Conservation (phyloP, 2,888 invertebrate genomes). For the Drosophila birchii region DNA sequence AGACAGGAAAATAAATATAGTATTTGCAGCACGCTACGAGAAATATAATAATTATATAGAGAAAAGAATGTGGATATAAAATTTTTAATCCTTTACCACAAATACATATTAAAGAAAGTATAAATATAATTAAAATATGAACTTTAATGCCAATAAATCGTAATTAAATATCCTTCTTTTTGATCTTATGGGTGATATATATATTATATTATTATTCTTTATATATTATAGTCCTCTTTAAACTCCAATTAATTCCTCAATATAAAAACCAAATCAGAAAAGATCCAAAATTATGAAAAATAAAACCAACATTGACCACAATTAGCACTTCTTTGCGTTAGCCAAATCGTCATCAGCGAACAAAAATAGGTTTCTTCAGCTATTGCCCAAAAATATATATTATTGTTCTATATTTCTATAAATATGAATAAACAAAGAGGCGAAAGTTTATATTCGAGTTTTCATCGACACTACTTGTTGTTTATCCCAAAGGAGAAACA, state of each 20-base stretch:
- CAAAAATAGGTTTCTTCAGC: constrained; percentile 11
- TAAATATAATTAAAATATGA: too few relatives aligned
- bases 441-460: constrained; percentile 18
- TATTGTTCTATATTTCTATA: constrained; percentile 23
- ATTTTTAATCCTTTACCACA: too few relatives aligned
- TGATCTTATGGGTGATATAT: too few relatives aligned
- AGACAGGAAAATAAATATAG: constrained; percentile 17
- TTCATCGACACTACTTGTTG: constrained; percentile 5
- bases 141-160: too few relatives aligned
- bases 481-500: constrained; percentile 14
- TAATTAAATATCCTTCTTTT: too few relatives aligned
- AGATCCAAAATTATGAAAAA: neutral
- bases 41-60: constrained; percentile 8
- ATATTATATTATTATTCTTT: too few relatives aligned
- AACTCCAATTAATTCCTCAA: neutral
- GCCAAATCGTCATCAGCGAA: constrained; percentile 20
- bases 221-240: too few relatives aligned
- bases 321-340: constrained; percentile 3
- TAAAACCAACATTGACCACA: neutral
- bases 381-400: constrained; percentile 35
- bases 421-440: constrained; percentile 23
- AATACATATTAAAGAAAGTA: too few relatives aligned
- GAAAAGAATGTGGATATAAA: neutral
- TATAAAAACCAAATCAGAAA: neutral
- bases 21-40: constrained; percentile 37